Percentiles rank a stretch among this genome's conserved stretches.
Conservation (phyloP, 2,113 vertebrate species). For the Tragulus kanchil region DNA sequence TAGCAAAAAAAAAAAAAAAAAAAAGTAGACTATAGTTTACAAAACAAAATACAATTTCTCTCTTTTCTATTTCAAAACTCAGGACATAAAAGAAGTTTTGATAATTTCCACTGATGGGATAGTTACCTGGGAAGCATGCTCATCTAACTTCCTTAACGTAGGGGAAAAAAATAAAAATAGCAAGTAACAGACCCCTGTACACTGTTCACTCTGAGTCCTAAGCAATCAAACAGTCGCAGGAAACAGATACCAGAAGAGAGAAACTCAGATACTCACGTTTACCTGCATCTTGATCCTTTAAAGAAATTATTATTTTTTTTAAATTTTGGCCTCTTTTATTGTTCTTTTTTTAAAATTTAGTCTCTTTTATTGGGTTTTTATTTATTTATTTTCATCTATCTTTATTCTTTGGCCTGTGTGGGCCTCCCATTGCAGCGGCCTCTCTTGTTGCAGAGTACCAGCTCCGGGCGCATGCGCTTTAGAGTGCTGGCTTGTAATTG, state of each 20-base stretch:
- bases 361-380: no score
- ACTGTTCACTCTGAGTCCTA: background rate
- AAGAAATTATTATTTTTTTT: no score
- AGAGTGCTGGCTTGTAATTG: no score
- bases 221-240: background rate
- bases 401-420: no score
- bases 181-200: background rate
- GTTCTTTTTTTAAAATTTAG: no score
- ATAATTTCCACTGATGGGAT: background rate
- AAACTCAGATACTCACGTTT: constrained; percentile 63
- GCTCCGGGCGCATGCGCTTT: no score
- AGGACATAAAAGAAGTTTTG: background rate
- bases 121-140: background rate
- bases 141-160: background rate
- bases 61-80: background rate
- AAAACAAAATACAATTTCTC: background rate
- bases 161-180: background rate
- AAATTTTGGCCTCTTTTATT: no score
- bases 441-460: no score
- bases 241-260: background rate
- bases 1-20: no score
- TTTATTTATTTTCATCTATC: no score
- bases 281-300: constrained; percentile 80
- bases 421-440: no score
- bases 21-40: background rate